A percentile compares a stretch with the other conserved stretches of the same genome.
Evolutionary conservation across 2,888 invertebrate genomes (phyloP).

Genomic region (Zhuqinia jingwanae): DNA sequence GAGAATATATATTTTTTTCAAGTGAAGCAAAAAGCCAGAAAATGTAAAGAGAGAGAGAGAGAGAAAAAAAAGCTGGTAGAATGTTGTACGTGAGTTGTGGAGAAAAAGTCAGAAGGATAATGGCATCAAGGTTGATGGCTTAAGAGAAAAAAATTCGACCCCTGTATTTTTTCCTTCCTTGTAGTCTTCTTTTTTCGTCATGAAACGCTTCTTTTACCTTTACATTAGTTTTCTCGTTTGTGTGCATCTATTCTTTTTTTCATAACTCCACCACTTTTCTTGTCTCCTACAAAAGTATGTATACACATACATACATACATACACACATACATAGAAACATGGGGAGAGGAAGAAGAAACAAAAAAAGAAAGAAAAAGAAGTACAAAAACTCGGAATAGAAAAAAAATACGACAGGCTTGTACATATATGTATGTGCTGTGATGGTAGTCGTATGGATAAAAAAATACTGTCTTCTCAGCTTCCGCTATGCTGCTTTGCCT

Average conservation of each 20-base stretch:
- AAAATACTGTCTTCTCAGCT: conserved; percentile 34
- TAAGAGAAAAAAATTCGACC: conserved; percentile 64
- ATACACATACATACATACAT: conserved; percentile 46
- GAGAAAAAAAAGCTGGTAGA: conserved; percentile 25
- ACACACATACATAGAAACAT: too few relatives aligned
- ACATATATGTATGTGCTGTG: not conserved
- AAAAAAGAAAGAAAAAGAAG: conserved; percentile 24
- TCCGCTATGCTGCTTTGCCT: too few relatives aligned
- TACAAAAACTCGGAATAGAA: conserved; percentile 25
- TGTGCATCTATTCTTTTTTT: conserved; percentile 19
- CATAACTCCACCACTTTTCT: conserved; percentile 62
- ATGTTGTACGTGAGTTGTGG: conserved; percentile 66
- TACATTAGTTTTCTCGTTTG: conserved; percentile 16
- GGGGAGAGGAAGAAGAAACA: conserved; percentile 15
- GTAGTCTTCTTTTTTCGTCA: conserved; percentile 2
- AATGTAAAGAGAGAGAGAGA: conserved; percentile 13
- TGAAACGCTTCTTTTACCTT: conserved; percentile 56
- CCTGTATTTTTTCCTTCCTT: conserved; percentile 61
- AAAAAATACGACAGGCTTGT: conserved; percentile 18
- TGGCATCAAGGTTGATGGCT: conserved; percentile 70
- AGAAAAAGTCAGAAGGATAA: conserved; percentile 69
- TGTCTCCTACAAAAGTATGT: conserved; percentile 54
- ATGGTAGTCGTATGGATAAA: not conserved
- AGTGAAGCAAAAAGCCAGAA: conserved; percentile 47
- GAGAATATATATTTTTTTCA: conserved; percentile 40